These are phyloP conservation scores for Porites cylindrica DNA, from an alignment of 92 coral and sea anemone genomes.

Conservation along the genomic window DNA sequence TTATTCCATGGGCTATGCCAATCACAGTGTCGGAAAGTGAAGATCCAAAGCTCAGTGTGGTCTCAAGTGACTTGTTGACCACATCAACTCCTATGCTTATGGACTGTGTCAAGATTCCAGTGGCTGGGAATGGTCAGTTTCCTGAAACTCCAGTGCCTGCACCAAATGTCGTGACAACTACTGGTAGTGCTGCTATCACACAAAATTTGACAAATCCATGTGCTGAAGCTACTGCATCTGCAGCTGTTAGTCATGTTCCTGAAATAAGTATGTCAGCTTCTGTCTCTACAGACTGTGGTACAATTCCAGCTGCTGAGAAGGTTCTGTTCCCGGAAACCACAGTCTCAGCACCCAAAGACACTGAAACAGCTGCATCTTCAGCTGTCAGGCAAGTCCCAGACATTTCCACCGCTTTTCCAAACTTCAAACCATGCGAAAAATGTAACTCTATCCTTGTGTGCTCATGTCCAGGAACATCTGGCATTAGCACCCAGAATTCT, in stretches of 20 bases:
- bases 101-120: too few relatives aligned
- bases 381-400: neutral
- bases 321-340: neutral
- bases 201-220: too few relatives aligned
- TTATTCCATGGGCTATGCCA: neutral
- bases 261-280: neutral
- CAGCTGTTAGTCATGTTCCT: too few relatives aligned
- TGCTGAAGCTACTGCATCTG: too few relatives aligned
- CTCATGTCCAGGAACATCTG: slow-evolving; percentile 29
- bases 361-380: neutral
- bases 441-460: slow-evolving; percentile 47
- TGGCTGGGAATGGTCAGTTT: too few relatives aligned
- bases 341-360: neutral
- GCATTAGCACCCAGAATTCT: neutral
- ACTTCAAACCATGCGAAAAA: slow-evolving; percentile 18
- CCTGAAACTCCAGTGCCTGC: neutral
- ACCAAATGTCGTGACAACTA: neutral
- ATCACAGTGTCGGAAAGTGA: neutral
- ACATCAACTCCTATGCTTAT: neutral
- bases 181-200: neutral
- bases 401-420: slow-evolving; percentile 1
- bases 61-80: neutral
- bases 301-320: neutral
- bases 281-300: neutral
- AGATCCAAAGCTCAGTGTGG: neutral